phyloP scores from a whole-genome alignment of 2,113 vertebrate species.

The Sylvilagus bachmani region DNA sequence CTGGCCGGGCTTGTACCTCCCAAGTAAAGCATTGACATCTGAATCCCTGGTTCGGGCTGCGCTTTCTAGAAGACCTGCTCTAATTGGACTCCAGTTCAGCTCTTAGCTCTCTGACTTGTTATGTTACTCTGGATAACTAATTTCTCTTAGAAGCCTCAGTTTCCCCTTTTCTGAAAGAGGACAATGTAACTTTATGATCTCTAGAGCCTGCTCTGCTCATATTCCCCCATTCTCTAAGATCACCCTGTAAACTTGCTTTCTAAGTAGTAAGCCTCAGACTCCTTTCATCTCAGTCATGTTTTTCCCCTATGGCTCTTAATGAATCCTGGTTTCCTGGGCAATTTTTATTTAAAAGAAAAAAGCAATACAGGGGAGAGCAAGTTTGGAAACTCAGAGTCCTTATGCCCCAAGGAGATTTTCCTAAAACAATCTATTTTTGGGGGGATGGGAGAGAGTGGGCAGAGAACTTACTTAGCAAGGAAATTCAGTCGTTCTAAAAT shows the following conservation, averaged over 20 bases:
- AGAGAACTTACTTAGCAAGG: slow-evolving; percentile 68
- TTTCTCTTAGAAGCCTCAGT: neutral
- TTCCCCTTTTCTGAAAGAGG: slow-evolving; percentile 1
- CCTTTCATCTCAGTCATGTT: slow-evolving; percentile 61
- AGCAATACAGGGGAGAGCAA: slow-evolving; percentile 66
- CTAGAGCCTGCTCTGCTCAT: neutral
- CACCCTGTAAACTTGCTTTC: slow-evolving; percentile 8
- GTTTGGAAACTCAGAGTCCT: slow-evolving; percentile 76
- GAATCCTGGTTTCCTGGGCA: slow-evolving; percentile 73
- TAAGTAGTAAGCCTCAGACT: slow-evolving; percentile 42
- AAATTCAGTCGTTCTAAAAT: slow-evolving; percentile 80
- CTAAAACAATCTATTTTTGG: slow-evolving; percentile 69
- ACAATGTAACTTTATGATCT: neutral
- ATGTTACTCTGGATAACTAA: neutral
- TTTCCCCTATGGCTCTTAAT: slow-evolving; percentile 47
- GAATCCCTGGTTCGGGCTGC: neutral
- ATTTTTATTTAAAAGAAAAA: slow-evolving; percentile 80
- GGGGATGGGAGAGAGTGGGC: neutral
- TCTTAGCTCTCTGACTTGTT: slow-evolving; percentile 3
- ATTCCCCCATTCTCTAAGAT: neutral
- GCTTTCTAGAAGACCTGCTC: neutral
- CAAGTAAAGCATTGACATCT: neutral
- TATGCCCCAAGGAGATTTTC: slow-evolving; percentile 78
- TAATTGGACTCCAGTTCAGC: neutral
- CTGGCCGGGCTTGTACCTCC: neutral